Base-by-base conservation (phyloP, 2,888 invertebrate species). In the Scaptodrosophila latifasciaeformis region DNA sequence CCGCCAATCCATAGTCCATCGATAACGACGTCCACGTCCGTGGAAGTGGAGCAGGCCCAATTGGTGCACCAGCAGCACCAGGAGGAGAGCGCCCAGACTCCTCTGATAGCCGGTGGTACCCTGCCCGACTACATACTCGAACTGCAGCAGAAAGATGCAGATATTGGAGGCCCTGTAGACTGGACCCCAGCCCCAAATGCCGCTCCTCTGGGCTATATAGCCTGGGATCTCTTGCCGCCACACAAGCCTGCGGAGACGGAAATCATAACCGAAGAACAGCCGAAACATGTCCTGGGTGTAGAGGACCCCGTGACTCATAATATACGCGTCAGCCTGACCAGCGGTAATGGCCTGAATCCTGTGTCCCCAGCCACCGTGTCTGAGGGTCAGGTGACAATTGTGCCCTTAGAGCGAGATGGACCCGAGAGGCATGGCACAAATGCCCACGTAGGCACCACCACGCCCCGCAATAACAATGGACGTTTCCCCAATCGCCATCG, bases 191-290 rank as follows among this genome's bases (percentile, higher is more conserved):
- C 67, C 1, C 62, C 71, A 2, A 51, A 71, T 43, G 67, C 58
- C 1, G 58, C 63, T 0, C 66, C 71, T 0, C 59, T 83, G 0
- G 84, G 76, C 21, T 72, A 85, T 1, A 70, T 85, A n/a, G 85
- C 85, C 13, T 85, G 86, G 86, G 85, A 85, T 56, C 64, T 85
- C 24, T 15, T 85, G 61, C 86, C 85, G 1, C 85, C 76, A 1
- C 39, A 62, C 1, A 54, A 59, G 13, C 34, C 30, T 1, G 4
- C 44, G 6, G 81, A 82, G 10, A 60, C 77, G 2, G 34, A 39
- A 2, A 76, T 81, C 31, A 69, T 71, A 12, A 74, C 81, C 3
- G 57, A 65, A 2, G 71, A 72, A n/a, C 71, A 64, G 10, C 62
- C 81, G 0, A 68, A 54, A 46, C 54, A 47, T 47, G 65, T 80